phyloP scores from a whole-genome alignment of 2,113 vertebrate genomes.

The Gavialis gangeticus region DNA sequence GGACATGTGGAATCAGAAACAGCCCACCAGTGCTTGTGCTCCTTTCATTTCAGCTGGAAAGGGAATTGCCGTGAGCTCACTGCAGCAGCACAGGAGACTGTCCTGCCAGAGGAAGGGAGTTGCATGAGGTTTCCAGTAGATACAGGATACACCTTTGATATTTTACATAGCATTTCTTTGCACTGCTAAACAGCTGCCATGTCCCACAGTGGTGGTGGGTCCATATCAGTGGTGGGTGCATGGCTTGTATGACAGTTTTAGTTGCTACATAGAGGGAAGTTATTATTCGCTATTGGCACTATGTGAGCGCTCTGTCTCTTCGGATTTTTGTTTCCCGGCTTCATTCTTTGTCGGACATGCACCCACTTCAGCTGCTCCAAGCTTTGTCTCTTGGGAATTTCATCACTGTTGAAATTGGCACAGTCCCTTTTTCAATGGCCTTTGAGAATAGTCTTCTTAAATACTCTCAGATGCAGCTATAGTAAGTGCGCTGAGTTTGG shows the following conservation, averaged over 20 bases:
- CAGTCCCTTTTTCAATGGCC: background rate
- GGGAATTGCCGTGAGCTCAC: background rate
- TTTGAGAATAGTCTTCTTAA: background rate
- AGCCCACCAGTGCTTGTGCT: background rate
- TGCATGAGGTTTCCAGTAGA: background rate
- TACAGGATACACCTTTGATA: background rate
- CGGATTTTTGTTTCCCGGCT: background rate
- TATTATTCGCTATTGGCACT: background rate
- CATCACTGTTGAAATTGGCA: background rate
- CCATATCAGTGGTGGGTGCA: background rate
- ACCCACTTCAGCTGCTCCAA: background rate
- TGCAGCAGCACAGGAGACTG: background rate
- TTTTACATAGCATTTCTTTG: background rate
- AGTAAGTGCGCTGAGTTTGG: background rate
- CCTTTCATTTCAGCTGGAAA: background rate
- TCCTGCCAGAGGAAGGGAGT: background rate
- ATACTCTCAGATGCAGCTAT: background rate
- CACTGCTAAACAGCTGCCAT: background rate
- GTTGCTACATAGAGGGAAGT: background rate
- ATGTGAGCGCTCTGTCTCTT: background rate
- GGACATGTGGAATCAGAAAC: background rate
- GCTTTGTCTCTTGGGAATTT: background rate
- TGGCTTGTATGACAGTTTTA: background rate
- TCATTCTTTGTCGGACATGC: background rate
- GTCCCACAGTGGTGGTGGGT: background rate